Evolutionary conservation across 2,113 vertebrate species (phyloP).

Genomic region (Sapajus apella): DNA sequence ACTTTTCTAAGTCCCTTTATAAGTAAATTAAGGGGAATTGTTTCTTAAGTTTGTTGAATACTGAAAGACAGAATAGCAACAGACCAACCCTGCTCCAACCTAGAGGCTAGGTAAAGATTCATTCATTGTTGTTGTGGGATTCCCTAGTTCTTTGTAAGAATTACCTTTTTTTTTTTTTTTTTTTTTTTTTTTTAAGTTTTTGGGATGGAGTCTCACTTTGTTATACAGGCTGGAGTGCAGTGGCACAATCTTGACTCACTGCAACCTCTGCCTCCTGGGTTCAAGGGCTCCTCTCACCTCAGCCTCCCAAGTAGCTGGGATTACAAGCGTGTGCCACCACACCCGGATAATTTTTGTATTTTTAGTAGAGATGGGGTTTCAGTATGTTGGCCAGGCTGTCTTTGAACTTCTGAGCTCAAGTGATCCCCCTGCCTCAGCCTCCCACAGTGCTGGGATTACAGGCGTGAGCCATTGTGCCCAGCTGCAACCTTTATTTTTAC

Average conservation of each 20-base stretch:
- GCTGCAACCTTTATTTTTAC: not conserved
- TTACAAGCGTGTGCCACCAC: not conserved
- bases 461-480: not conserved
- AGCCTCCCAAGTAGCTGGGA: not conserved
- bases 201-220: not conserved
- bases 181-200: constrained; percentile 60
- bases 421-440: not conserved
- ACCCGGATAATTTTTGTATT: not conserved
- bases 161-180: constrained; percentile 63
- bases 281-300: not conserved
- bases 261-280: not conserved
- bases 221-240: not conserved
- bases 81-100: not conserved
- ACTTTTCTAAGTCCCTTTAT: constrained; percentile 8
- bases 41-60: not conserved
- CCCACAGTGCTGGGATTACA: not conserved
- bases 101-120: not conserved
- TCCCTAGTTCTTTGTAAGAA: constrained; percentile 55
- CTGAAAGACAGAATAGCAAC: not conserved
- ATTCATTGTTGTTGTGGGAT: not conserved
- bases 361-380: not conserved
- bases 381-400: not conserved
- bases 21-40: constrained; percentile 8
- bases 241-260: not conserved
- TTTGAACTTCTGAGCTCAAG: not conserved